Evolutionary conservation across 2,113 vertebrate genomes (phyloP), one percentile per base, ranked within the genome.

Genomic region (Hemiscyllium ocellatum): DNA sequence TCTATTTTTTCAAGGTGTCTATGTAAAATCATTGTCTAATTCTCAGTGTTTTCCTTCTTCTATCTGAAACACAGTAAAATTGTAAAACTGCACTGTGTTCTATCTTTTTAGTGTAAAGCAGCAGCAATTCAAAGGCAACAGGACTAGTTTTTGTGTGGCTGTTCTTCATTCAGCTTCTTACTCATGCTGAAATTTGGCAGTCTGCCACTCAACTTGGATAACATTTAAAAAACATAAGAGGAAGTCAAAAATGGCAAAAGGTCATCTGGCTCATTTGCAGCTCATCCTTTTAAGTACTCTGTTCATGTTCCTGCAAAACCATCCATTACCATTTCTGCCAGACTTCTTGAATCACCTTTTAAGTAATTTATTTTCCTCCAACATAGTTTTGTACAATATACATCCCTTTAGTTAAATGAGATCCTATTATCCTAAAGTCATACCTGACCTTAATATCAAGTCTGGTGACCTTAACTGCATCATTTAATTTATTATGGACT

Each of bases 21-120:
- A 0, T 15, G 78, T 83, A 83, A 83, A 83, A 37, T 80, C n/a
- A 80, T 17, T 78, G 37, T 83, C 78, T 19, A 19, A 42, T 83
- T 83, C 37, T 20, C 15, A 4, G 6, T 22, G 66, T 70, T 83
- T 68, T 96, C 93, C 87, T 83, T 95, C 61, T 69, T 52, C 93
- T 95, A 95, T 85, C 95, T 95, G 72, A 95, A 96, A 78, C 76
- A 70, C 83, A 96, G 95, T 89, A 95, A 96, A 93, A 95, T 37
- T 83, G 56, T n/a, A n/a, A n/a, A n/a, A 7, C 56, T 61, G n/a
- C n/a, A 83, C 78, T 19, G 95, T 95, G 80, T 56, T 96, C 95
- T 95, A 33, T 33, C 72, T 95, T 91, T 95, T 96, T 96, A 78
- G 87, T 76, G 94, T 96, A 87, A 86, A 95, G 95, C 78, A 47